A percentile compares a stretch with the other conserved stretches of the same genome.
phyloP scores from a whole-genome alignment of 35 echinoderm and acorn worm genomes.

The Ptychodera flava region DNA sequence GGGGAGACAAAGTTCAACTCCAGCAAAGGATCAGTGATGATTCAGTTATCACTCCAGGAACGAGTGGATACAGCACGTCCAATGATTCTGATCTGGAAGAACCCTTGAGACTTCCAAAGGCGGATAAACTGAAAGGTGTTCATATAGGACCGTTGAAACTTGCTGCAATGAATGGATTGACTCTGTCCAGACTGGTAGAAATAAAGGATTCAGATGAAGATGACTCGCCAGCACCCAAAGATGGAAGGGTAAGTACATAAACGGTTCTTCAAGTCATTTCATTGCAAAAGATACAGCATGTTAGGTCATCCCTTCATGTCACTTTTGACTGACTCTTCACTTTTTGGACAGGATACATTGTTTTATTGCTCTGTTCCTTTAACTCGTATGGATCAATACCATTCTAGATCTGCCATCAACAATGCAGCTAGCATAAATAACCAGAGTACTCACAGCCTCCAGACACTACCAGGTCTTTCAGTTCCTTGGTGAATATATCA shows the following conservation, averaged over 20 bases:
- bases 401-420: too few relatives aligned
- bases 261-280: not conserved
- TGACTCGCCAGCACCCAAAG: constrained; percentile 66
- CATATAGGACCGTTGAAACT: constrained; percentile 79
- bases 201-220: constrained; percentile 43
- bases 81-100: constrained; percentile 52
- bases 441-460: too few relatives aligned
- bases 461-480: too few relatives aligned
- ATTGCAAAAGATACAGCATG: too few relatives aligned
- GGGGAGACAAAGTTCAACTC: not conserved
- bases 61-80: constrained; percentile 72
- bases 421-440: too few relatives aligned
- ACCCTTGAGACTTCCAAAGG: constrained; percentile 6
- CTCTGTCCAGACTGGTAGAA: constrained; percentile 62
- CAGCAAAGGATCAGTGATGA: constrained; percentile 13
- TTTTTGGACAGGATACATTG: too few relatives aligned
- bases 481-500: too few relatives aligned
- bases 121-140: constrained; percentile 32
- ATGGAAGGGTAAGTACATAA: constrained; percentile 81
- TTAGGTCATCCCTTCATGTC: too few relatives aligned
- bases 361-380: too few relatives aligned
- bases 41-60: constrained; percentile 28
- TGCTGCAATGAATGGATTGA: constrained; percentile 97
- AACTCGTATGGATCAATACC: too few relatives aligned
- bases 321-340: too few relatives aligned